A percentile compares a stretch with the other conserved stretches of the same genome.
Evolutionary conservation across 2,113 vertebrate species (phyloP).

Genomic region (Gadus macrocephalus): DNA sequence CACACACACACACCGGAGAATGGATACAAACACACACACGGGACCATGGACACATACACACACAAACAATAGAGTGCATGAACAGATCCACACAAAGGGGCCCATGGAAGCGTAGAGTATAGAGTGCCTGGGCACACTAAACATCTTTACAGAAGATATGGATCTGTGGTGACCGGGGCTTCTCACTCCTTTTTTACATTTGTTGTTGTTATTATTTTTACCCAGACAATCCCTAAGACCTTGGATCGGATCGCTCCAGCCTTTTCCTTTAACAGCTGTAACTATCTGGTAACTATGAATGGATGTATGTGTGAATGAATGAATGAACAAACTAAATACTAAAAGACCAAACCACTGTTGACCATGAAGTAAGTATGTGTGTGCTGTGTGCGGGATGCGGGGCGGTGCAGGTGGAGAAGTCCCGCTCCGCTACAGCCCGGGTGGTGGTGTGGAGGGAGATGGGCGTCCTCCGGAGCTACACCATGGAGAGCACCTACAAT

Average conservation of each 20-base stretch:
- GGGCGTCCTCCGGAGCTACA: slow-evolving; percentile 87
- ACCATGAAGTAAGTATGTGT: not conserved
- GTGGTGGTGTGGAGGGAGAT: slow-evolving; percentile 92
- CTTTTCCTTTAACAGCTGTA: slow-evolving; percentile 89
- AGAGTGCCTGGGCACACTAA: not conserved
- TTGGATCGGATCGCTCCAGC: slow-evolving; percentile 86
- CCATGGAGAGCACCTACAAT: slow-evolving; percentile 92
- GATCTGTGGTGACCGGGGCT: too few relatives aligned
- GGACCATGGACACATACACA: too few relatives aligned
- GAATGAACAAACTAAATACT: too few relatives aligned
- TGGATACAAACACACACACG: not conserved
- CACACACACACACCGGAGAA: too few relatives aligned
- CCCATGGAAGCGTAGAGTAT: not conserved
- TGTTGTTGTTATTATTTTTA: slow-evolving; percentile 6
- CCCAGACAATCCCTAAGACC: slow-evolving; percentile 84
- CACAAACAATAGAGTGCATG: not conserved
- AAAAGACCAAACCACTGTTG: too few relatives aligned
- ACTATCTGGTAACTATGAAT: slow-evolving; percentile 68
- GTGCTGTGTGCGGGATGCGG: not conserved
- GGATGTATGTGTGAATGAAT: not conserved
- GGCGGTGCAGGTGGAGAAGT: slow-evolving; percentile 80
- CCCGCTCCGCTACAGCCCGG: slow-evolving; percentile 82
- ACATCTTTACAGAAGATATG: not conserved
- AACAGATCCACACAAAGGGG: not conserved
- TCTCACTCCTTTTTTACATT: not conserved